A percentile compares a stretch with the other conserved stretches of the same genome.
Conservation (phyloP, 2,797 vertebrate species). For the Enteromius afrohamiltoni region DNA sequence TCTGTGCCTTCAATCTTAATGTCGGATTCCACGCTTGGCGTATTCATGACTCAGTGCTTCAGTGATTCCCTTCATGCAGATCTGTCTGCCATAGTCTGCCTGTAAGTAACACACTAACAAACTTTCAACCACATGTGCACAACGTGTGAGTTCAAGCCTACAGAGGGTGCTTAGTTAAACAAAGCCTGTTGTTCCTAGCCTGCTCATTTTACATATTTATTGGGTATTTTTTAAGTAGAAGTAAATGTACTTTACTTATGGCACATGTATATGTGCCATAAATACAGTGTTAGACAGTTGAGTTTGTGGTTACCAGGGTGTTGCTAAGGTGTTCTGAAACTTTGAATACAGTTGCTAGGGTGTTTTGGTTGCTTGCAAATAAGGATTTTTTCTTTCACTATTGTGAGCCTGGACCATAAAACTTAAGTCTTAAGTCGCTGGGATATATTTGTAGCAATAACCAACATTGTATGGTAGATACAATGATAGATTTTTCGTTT, state of each 20-base stretch:
- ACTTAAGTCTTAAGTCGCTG: too few species aligned
- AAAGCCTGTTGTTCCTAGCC: background rate
- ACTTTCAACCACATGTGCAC: background rate
- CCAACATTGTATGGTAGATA: too few species aligned
- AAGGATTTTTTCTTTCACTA: background rate
- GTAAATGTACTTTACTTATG: background rate
- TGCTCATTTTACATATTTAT: background rate
- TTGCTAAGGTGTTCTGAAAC: background rate
- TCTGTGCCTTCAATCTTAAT: conserved; percentile 71
- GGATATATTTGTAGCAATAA: too few species aligned
- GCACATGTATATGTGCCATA: background rate
- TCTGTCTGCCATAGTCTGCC: conserved; percentile 67
- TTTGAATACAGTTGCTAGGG: background rate
- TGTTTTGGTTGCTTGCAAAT: background rate
- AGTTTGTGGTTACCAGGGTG: background rate
- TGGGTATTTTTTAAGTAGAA: background rate
- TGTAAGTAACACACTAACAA: conserved; percentile 69
- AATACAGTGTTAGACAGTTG: background rate
- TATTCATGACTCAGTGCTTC: conserved; percentile 74
- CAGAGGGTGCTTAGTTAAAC: background rate
- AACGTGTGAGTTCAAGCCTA: background rate
- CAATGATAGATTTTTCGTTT: too few species aligned
- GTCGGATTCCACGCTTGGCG: conserved; percentile 67
- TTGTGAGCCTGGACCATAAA: background rate
- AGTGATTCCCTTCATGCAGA: conserved; percentile 55